Evolutionary conservation across 2,888 invertebrate genomes (phyloP).

Genomic region (Agrilus mali): DNA sequence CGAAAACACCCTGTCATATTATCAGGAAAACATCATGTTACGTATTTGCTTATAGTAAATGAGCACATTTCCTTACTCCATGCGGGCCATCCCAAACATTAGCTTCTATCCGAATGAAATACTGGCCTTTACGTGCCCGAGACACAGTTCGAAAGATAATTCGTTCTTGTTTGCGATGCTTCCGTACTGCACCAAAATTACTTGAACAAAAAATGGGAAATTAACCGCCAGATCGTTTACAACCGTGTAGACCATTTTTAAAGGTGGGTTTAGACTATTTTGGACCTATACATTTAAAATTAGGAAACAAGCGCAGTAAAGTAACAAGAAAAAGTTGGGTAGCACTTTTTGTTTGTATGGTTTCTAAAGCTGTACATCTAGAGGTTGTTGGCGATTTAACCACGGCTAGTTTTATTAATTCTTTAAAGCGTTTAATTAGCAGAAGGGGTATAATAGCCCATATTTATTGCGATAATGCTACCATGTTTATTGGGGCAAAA

Average conservation of each 20-base stretch:
- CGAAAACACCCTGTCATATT: slow-evolving; percentile 8
- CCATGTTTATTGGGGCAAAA: neutral
- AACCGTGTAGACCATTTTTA: neutral
- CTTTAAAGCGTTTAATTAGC: neutral
- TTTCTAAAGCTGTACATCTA: neutral
- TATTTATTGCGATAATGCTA: neutral
- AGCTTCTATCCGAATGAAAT: neutral
- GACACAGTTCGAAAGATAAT: neutral
- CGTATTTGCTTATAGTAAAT: slow-evolving; percentile 2
- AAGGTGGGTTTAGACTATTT: neutral
- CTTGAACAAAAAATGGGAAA: neutral
- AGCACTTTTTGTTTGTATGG: neutral
- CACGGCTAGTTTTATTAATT: neutral
- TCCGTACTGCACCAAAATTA: neutral
- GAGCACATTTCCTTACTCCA: neutral
- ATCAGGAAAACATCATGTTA: slow-evolving; percentile 1
- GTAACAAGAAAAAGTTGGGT: neutral
- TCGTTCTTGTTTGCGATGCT: neutral
- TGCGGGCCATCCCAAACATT: neutral
- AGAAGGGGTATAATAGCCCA: neutral
- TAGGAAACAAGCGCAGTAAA: neutral
- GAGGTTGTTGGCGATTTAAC: neutral
- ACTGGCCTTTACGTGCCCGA: neutral
- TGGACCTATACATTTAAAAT: neutral
- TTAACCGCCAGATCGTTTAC: neutral